Base-by-base conservation (phyloP, 2,113 vertebrate species). In the Aleadryas rufinucha region DNA sequence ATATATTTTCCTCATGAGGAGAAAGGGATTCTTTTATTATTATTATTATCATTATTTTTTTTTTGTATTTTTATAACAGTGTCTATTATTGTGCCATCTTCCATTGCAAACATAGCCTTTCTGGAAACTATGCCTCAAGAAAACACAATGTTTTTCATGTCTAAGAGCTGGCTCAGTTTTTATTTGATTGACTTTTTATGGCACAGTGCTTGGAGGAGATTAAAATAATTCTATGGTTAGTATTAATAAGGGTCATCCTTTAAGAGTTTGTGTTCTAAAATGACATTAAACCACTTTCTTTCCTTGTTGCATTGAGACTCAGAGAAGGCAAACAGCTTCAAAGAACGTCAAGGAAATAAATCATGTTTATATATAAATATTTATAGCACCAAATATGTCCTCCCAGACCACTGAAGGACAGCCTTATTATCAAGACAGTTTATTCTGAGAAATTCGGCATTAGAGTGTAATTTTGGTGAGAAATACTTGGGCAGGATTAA, bases 281-380 rank as follows among this genome's bases (percentile, higher is more conserved):
- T 54, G 54, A 54, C 49, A 53, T 47, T 68, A 19, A 71, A 9
- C 6, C 37, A 74, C 56, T 68, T 87, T 88, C 44, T 92, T 91
- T 19, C 26, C 57, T 82, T 84, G 65, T 64, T 78, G 8, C 47
- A 81, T 26, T 75, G 76, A 64, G 87, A 60, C 52, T 75, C 35
- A 84, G 22, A 79, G n/a, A 91, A 95, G 44, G 44, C 49, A 78
- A 92, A 70, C 13, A 81, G n/a, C 60, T 91, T 92, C 65, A 89
- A 92, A 91, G 53, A 87, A 87, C 41, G 8, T 49, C 74, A 87
- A 71, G 41, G 57, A 95, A 94, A 87, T 87, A 91, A 93, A 82
- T 89, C 28, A 64, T 3, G 0, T 56, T 57, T 78, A 3, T 31
- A 44, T 75, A 78, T 49, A 87, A 94, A 71, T 89, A 92, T 89